A percentile compares a stretch with the other conserved stretches of the same genome.
phyloP scores from a whole-genome alignment of 2,888 invertebrate genomes.

The Trichogramma dendrolimi region DNA sequence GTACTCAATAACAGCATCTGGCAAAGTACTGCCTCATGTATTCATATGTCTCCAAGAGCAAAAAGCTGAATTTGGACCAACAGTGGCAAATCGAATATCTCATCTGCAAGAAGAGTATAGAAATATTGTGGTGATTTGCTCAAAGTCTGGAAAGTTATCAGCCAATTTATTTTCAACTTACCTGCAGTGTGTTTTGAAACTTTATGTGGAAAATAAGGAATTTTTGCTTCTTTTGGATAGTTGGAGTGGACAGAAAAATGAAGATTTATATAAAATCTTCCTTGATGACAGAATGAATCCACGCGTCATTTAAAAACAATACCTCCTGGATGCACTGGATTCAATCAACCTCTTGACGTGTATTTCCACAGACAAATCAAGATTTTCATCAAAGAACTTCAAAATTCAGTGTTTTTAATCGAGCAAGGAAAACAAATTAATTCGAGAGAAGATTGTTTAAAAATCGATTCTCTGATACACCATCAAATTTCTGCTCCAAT shows the following conservation, averaged over 20 bases:
- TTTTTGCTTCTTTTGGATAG: no score
- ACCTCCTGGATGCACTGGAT: no score
- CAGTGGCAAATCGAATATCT: conserved; percentile 27
- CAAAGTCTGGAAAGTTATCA: conserved; percentile 31
- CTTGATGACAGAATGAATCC: no score
- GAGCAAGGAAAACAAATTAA: neutral
- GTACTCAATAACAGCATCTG: conserved; percentile 25
- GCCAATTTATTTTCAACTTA: no score
- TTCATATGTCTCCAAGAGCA: conserved; percentile 24
- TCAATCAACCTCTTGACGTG: no score
- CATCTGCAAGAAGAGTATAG: conserved; percentile 15
- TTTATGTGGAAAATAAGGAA: no score
- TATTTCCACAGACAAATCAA: no score
- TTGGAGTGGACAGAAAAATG: no score
- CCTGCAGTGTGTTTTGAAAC: no score
- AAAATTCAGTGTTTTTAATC: conserved; percentile 1
- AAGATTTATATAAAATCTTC: no score
- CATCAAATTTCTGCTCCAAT: conserved; percentile 5
- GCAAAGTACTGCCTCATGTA: conserved; percentile 13
- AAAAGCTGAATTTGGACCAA: conserved; percentile 25
- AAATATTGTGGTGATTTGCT: conserved; percentile 24
- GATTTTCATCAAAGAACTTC: no score
- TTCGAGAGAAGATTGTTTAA: conserved; percentile 6
- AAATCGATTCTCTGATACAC: conserved; percentile 1
- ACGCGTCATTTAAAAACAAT: no score